phyloP scores from a whole-genome alignment of 2,113 vertebrate species.

The Lamprotornis superbus region DNA sequence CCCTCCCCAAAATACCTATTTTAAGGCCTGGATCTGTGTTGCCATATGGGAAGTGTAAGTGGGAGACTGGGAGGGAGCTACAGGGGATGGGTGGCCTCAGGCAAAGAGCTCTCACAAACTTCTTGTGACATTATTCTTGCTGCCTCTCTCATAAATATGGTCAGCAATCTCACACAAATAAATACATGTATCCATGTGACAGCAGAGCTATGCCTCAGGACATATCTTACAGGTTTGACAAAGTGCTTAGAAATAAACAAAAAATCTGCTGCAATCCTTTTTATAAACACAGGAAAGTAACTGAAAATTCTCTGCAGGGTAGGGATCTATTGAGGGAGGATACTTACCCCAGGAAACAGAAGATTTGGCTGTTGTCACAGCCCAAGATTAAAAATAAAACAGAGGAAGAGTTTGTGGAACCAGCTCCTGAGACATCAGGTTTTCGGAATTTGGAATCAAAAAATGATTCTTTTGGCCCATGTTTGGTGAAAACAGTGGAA shows the following conservation, averaged over 20 bases:
- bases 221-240: background rate
- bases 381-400: conserved; percentile 44
- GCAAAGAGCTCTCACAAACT: background rate
- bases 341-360: background rate
- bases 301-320: background rate
- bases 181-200: background rate
- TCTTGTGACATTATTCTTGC: background rate
- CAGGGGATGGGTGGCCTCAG: background rate
- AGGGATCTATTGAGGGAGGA: background rate
- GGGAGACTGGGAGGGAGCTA: background rate
- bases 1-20: background rate
- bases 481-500: conserved; percentile 52
- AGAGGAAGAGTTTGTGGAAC: conserved; percentile 29
- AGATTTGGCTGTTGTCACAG: background rate
- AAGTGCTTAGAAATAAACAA: background rate
- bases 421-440: conserved; percentile 33
- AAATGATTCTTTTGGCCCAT: conserved; percentile 38
- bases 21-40: background rate
- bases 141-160: background rate
- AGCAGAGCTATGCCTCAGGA: background rate
- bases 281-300: background rate
- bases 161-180: background rate
- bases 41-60: background rate
- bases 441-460: conserved; percentile 51
- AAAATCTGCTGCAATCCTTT: background rate